Evolutionary conservation across 2,888 invertebrate species (phyloP), one percentile per base, ranked within the genome.

Genomic region (Anarsia innoxiella): DNA sequence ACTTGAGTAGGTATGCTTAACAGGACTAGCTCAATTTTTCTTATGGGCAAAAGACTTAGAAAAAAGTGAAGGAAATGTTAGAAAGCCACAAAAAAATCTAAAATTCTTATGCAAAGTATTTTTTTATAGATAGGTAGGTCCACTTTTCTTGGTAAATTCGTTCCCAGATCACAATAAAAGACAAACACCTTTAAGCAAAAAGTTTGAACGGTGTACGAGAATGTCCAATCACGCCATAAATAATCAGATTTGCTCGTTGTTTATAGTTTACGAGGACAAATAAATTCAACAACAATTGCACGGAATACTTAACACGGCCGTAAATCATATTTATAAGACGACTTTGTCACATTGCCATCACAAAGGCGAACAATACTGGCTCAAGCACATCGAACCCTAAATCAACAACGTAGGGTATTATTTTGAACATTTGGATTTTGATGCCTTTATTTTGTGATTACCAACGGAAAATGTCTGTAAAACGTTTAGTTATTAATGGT

Each of bases 291-390:
- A 79, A 80, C 83, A 83, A 83, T 84, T 79, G 82, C 74, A 67
- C 66, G 66, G 75, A 69, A 72, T 82, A 83, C 82, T 84, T 83
- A 83, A 82, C 84, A 79, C 72, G 66, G 39, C 45, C 52, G 79
- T 82, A 82, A 78, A 82, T 83, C 83, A 83, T 79, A 59, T 79
- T 76, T 78, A 76, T 82, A 83, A 78, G 75, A 72, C 62, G 80
- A 80, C 74, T 77, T 80, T 83, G 83, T 83, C 80, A 79, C 74
- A 77, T 72, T 63, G 68, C 61, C 56, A 64, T 69, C n/a, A n/a
- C n/a, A n/a, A n/a, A n/a, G n/a, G n/a, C n/a, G n/a, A 66, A 75
- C 72, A 74, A 72, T 65, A 63, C 65, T 53, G 51, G 41, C 46
- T 45, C 45, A 45, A 8, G 19, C 41, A 78, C 51, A 62, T 60